Evolutionary conservation across 2,797 vertebrate species (phyloP).

Genomic region (Artibeus lituratus): DNA sequence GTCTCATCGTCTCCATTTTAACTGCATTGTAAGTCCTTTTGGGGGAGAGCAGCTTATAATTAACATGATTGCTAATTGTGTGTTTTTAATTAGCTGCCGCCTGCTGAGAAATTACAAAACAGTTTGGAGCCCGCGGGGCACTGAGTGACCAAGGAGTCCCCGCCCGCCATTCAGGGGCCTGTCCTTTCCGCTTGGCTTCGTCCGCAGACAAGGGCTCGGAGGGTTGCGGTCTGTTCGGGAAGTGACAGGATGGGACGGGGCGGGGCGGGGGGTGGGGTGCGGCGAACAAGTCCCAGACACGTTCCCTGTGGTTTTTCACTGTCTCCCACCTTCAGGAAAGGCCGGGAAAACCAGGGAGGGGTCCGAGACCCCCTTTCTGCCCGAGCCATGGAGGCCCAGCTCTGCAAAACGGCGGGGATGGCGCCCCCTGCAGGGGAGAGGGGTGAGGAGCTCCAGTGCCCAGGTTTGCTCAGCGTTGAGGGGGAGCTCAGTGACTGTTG

Average conservation of each 20-base stretch:
- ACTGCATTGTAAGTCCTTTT: constrained; percentile 6
- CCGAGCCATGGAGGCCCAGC: not conserved
- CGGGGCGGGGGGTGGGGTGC: no score
- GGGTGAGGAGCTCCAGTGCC: no score
- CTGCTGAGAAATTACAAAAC: constrained; percentile 25
- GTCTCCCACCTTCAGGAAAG: not conserved
- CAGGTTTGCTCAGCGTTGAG: not conserved
- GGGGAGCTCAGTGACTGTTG: not conserved
- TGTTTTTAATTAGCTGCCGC: constrained; percentile 53
- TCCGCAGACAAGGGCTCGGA: not conserved
- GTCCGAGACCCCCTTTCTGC: no score
- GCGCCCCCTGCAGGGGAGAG: not conserved
- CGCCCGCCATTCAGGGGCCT: not conserved
- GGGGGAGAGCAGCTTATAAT: constrained; percentile 11
- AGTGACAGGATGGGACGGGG: not conserved
- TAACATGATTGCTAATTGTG: constrained; percentile 55
- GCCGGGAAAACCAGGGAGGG: no score
- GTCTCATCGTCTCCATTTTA: not conserved
- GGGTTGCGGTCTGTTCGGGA: not conserved
- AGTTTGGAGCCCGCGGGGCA: not conserved
- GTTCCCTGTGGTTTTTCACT: not conserved
- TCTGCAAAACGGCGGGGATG: not conserved
- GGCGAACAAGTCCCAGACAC: not conserved
- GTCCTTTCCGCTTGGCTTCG: not conserved
- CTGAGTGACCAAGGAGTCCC: not conserved